These are phyloP conservation scores for Myiopsitta monachus DNA, from an alignment of 2,113 vertebrate genomes.

Conservation along the genomic window DNA sequence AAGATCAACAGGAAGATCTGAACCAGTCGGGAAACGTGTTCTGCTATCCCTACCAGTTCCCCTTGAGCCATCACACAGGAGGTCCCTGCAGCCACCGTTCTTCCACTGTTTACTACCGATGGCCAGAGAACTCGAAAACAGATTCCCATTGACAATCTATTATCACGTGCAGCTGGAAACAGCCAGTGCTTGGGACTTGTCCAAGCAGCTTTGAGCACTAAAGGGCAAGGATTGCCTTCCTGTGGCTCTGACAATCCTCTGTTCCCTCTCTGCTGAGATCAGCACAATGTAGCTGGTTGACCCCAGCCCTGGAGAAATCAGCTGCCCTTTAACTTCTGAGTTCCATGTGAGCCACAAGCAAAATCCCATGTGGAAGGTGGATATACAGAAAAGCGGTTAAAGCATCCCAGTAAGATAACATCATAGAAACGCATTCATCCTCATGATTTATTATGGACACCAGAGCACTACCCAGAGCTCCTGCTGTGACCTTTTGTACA, in stretches of 20 bases:
- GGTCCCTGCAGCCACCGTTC: constrained; percentile 1
- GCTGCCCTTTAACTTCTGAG: constrained; percentile 6
- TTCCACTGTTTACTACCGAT: not conserved
- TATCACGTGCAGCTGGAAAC: constrained; percentile 48
- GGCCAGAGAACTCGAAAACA: constrained; percentile 33
- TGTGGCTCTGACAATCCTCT: constrained; percentile 12
- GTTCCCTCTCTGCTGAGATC: constrained; percentile 8
- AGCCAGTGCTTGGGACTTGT: constrained; percentile 45
- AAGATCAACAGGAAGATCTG: constrained; percentile 42
- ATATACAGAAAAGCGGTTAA: not conserved
- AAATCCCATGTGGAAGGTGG: not conserved
- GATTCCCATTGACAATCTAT: constrained; percentile 19
- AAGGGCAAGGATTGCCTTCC: constrained; percentile 35
- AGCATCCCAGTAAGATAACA: not conserved
- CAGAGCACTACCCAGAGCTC: not conserved
- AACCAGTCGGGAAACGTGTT: not conserved
- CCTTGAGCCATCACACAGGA: not conserved
- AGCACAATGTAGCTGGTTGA: not conserved
- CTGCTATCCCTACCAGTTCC: constrained; percentile 16
- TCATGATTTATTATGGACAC: not conserved
- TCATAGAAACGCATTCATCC: not conserved
- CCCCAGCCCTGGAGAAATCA: constrained; percentile 14
- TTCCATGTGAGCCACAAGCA: not conserved
- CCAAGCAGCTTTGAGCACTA: constrained; percentile 54
- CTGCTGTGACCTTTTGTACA: not conserved